Conservation (phyloP, 1,140 invertebrate species). For the Pogonognathellus flavescens region DNA sequence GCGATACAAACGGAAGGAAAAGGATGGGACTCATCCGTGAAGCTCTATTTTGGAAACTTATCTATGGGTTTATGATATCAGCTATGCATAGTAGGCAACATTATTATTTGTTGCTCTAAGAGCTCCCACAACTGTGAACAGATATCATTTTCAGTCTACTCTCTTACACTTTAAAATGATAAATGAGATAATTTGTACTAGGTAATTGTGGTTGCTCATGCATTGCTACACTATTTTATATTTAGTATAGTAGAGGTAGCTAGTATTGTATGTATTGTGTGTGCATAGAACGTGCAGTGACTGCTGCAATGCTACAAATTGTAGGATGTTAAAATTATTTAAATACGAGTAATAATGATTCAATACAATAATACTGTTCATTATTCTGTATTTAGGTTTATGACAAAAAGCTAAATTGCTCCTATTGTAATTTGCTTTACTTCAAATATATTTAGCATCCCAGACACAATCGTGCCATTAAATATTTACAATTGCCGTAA, state of each 20-base stretch:
- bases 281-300: background rate
- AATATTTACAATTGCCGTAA: too few relatives aligned
- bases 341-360: too few relatives aligned
- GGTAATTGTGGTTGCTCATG: conserved; percentile 44
- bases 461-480: too few relatives aligned
- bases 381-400: background rate
- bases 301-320: background rate
- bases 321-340: background rate
- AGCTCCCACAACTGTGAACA: conserved; percentile 31
- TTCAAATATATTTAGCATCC: too few relatives aligned
- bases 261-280: too few relatives aligned
- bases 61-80: conserved; percentile 17
- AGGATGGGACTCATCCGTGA: conserved; percentile 57
- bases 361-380: background rate
- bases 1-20: conserved; percentile 61
- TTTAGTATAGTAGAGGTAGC: too few relatives aligned
- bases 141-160: conserved; percentile 21
- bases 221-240: conserved; percentile 4
- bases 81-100: background rate
- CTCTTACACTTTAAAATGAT: conserved; percentile 33
- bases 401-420: background rate
- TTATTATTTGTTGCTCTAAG: conserved; percentile 16
- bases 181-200: conserved; percentile 31
- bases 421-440: too few relatives aligned
- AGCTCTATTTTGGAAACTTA: conserved; percentile 56